phyloP scores from a whole-genome alignment of 2,797 vertebrate species.

The Nannoperca obscura region DNA sequence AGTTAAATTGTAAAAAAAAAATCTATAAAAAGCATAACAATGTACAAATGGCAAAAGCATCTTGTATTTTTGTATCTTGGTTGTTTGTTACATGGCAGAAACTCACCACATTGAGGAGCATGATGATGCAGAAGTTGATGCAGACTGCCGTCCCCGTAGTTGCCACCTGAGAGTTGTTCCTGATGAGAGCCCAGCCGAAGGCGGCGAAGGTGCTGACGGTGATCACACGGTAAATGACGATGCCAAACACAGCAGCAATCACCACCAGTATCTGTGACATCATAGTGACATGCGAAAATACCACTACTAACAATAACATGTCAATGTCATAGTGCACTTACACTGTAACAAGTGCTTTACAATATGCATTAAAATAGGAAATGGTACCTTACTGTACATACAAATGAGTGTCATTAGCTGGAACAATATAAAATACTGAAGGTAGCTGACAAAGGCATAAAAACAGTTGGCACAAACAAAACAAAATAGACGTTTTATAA shows the following conservation, averaged over 20 bases:
- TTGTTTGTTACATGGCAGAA: too few species aligned
- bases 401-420: background rate
- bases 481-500: background rate
- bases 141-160: conserved; percentile 95
- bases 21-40: background rate
- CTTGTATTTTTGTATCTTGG: background rate
- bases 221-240: conserved; percentile 95
- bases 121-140: conserved; percentile 96
- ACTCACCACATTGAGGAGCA: conserved; percentile 95
- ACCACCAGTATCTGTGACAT: conserved; percentile 91
- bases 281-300: background rate
- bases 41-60: background rate
- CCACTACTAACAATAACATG: background rate
- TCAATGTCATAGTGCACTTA: background rate
- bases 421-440: background rate
- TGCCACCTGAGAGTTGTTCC: conserved; percentile 96
- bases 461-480: background rate
- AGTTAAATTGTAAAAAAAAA: background rate
- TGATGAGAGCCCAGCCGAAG: conserved; percentile 95
- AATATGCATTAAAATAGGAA: background rate
- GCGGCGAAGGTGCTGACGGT: conserved; percentile 96
- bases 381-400: background rate
- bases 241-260: conserved; percentile 94
- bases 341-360: background rate
- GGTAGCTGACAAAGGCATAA: too few species aligned